Percentiles rank a stretch among this genome's conserved stretches.
These are phyloP conservation scores for Mobula hypostoma DNA, from an alignment of 2,113 vertebrate species.

Conservation along the genomic window DNA sequence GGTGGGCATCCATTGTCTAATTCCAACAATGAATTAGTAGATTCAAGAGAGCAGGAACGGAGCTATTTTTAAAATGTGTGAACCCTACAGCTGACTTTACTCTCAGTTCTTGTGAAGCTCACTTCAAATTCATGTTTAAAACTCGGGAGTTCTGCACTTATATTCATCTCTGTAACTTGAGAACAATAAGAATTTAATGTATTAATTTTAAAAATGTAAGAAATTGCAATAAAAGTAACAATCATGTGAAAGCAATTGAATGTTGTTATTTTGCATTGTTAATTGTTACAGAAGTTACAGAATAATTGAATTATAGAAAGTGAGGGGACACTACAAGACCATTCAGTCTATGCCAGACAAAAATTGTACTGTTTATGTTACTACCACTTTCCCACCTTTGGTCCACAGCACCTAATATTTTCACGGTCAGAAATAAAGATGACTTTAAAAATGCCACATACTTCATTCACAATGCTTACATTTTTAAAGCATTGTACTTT, in stretches of 20 bases:
- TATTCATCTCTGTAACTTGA: background rate
- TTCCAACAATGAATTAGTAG: background rate
- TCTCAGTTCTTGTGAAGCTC: background rate
- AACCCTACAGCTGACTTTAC: background rate
- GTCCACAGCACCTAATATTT: too few species aligned
- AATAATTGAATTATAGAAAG: background rate
- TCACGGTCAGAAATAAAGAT: too few species aligned
- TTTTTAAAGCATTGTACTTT: too few species aligned
- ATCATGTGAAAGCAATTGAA: background rate
- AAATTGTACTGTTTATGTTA: too few species aligned
- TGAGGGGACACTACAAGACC: background rate
- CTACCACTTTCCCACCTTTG: too few species aligned
- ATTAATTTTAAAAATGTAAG: background rate
- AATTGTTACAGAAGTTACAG: background rate
- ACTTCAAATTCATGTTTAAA: background rate
- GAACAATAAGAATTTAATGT: background rate
- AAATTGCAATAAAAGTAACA: background rate
- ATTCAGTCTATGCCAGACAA: background rate
- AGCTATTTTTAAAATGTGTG: background rate
- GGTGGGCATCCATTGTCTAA: background rate
- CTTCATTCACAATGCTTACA: too few species aligned
- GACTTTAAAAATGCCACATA: too few species aligned
- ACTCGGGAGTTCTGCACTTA: background rate
- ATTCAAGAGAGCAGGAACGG: background rate
- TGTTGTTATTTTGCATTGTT: background rate